These are phyloP conservation scores for Alosa sapidissima DNA, from an alignment of 2,797 vertebrate species.

Conservation along the genomic window DNA sequence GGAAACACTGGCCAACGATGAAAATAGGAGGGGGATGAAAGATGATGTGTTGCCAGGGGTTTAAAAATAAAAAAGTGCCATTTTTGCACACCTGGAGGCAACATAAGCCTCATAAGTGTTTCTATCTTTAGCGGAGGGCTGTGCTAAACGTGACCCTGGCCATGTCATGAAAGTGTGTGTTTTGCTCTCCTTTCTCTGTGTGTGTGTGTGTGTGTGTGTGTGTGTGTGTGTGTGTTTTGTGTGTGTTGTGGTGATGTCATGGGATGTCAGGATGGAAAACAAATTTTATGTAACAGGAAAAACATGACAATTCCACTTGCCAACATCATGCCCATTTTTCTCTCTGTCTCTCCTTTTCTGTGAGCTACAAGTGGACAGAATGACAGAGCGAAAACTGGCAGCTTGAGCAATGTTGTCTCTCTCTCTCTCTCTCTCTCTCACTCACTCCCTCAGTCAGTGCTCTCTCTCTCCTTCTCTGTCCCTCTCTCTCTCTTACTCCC, in stretches of 20 bases:
- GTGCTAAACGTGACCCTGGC: slow-evolving; percentile 37
- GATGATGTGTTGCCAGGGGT: slow-evolving; percentile 66
- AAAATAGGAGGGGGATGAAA: slow-evolving; percentile 64
- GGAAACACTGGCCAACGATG: slow-evolving; percentile 42
- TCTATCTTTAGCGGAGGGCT: slow-evolving; percentile 43
- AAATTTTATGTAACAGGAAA: not conserved
- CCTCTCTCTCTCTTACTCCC: not conserved
- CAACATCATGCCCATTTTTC: not conserved
- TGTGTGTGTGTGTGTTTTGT: not conserved
- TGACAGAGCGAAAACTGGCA: slow-evolving; percentile 7
- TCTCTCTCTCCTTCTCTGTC: slow-evolving; percentile 16
- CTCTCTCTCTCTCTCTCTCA: slow-evolving; percentile 16
- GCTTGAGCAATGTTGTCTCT: not conserved
- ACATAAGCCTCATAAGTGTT: slow-evolving; percentile 25
- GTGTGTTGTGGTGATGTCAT: slow-evolving; percentile 23
- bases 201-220: not conserved
- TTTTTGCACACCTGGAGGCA: slow-evolving; percentile 57
- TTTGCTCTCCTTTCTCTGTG: not conserved
- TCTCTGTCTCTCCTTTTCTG: not conserved
- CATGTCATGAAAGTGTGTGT: slow-evolving; percentile 4
- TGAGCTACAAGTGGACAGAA: not conserved
- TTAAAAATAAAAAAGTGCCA: slow-evolving; percentile 68
- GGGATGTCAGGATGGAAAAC: slow-evolving; percentile 32
- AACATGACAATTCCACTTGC: slow-evolving; percentile 16
- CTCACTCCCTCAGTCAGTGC: not conserved